These are phyloP conservation scores for Pemphredon lugubris DNA, from an alignment of 2,888 invertebrate species.

Conservation along the genomic window DNA sequence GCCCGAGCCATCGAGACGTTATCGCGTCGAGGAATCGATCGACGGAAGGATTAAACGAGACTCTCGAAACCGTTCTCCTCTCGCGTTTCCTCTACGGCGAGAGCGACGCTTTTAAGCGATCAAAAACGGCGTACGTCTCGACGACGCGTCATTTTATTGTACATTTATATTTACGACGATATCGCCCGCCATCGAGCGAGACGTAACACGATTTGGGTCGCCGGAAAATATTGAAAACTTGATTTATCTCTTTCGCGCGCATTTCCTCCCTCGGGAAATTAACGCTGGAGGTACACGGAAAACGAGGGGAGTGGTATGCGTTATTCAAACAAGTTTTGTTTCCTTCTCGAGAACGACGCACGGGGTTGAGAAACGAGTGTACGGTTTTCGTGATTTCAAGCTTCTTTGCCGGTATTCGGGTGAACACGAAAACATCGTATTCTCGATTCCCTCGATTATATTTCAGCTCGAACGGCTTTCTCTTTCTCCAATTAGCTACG, in stretches of 20 bases:
- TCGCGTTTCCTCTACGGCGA: not conserved
- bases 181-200: no score
- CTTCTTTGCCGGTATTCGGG: slow-evolving; percentile 31
- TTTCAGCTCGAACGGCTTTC: slow-evolving; percentile 48
- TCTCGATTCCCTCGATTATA: slow-evolving; percentile 29
- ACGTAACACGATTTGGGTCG: no score
- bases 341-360: no score
- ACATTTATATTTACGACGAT: not conserved
- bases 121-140: no score
- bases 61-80: not conserved
- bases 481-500: slow-evolving; percentile 50
- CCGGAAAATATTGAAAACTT: no score
- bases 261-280: no score
- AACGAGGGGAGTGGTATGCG: no score
- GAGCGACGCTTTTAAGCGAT: not conserved
- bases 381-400: slow-evolving; percentile 46
- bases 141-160: no score
- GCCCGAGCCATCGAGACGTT: slow-evolving; percentile 33
- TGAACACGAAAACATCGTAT: slow-evolving; percentile 13
- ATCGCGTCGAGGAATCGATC: slow-evolving; percentile 57
- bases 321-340: no score
- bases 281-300: no score
- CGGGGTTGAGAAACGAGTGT: no score
- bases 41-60: slow-evolving; percentile 45
- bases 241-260: no score